Conservation (phyloP, 2,797 vertebrate species). For the Crenuchus spilurus region DNA sequence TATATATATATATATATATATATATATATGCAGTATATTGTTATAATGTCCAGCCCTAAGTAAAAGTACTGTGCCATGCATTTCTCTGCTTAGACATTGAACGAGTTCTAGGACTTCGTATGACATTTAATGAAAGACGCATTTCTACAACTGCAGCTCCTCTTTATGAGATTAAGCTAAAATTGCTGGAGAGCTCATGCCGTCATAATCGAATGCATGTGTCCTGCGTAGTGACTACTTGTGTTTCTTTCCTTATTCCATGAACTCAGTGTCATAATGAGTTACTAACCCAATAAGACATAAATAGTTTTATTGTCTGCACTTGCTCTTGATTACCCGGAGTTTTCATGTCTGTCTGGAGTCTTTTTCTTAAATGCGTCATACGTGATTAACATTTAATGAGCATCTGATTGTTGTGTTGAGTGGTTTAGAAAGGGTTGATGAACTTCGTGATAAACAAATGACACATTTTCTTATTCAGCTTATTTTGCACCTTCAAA, state of each 20-base stretch:
- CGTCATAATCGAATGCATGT: slow-evolving; percentile 13
- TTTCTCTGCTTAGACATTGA: background rate
- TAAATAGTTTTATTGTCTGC: slow-evolving; percentile 20
- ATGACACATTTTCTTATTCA: background rate
- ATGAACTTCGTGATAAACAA: background rate
- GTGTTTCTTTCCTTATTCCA: background rate
- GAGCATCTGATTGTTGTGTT: background rate
- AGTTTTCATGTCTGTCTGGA: background rate
- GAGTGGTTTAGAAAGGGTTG: background rate
- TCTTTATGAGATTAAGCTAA: slow-evolving; percentile 5
- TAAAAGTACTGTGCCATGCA: no score
- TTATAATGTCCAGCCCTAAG: no score
- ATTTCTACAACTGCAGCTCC: background rate
- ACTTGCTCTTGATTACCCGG: background rate
- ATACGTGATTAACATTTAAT: background rate
- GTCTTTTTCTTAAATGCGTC: background rate
- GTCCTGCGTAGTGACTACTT: background rate
- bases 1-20: no score
- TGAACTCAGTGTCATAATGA: background rate
- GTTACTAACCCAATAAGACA: background rate
- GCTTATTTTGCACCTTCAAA: background rate
- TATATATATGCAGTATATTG: no score
- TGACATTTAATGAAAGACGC: background rate
- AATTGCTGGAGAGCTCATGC: background rate
- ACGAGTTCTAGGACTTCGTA: background rate